Base-by-base conservation (phyloP, 1,140 invertebrate genomes). In the Euura lappo region DNA sequence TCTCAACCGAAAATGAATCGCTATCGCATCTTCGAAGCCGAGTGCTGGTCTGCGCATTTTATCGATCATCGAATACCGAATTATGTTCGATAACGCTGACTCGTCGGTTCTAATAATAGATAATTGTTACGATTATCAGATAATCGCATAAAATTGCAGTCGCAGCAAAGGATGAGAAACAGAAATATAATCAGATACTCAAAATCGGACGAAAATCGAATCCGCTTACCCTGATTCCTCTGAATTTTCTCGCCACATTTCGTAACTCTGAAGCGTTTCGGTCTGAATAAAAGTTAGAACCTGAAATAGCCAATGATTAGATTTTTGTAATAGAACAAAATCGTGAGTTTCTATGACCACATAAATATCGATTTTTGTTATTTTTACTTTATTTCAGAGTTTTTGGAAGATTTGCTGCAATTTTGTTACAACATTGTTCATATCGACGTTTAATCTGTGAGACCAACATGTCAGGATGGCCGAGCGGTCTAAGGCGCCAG, bases 401-500 rank as follows among this genome's bases (percentile, higher is more conserved):
- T 28, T 28, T 28, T 28, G 28, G 28, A 28, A 28, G 1, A 28
- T 28, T 28, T 28, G 28, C 28, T 0, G 28, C 28, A 28, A 28
- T 28, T 28, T 28, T 28, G 28, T 28, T 28, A 28, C 28, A 28
- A 28, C 28, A 28, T 28, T 28, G 28, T 28, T 28, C 28, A 28
- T 28, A 28, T 28, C 51, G 6, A 60, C 13, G 2, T 60, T 60
- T 60, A 8, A 60, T 3, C 13, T 6, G 2, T 6, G 3, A 60
- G 0, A 3, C 0, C 13, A 8, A 83, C 13, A 70, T 85, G 90
- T 91, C 89, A 91, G 89, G 88, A 90, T 90, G 89, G 89, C 89
- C 84, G 85, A 87, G 87, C 86, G 88, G 88, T 89, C 87, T 90
- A 90, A 91, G 91, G 90, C 90, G 90, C 90, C 90, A 91, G 90